Conservation (phyloP, 2,797 vertebrate genomes). For the Chrosomus eos region DNA sequence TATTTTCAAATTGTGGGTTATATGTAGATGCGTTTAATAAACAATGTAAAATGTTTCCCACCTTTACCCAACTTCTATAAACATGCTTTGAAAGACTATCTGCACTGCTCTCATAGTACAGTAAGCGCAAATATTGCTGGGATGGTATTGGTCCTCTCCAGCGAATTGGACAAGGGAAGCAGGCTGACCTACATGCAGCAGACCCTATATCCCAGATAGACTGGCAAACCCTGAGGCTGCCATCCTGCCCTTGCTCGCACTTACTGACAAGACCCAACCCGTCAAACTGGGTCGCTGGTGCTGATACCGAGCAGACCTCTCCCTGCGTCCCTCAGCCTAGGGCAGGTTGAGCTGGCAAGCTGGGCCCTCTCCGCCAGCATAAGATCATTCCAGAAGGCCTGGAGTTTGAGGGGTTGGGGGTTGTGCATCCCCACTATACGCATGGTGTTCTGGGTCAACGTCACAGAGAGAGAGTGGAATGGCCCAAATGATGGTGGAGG, state of each 20-base stretch:
- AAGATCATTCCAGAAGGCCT: conserved; percentile 41
- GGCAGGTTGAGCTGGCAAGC: conserved; percentile 38
- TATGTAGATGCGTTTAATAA: conserved; percentile 1
- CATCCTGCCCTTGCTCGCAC: conserved; percentile 52
- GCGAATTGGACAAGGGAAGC: conserved; percentile 53
- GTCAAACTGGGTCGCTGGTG: conserved; percentile 71
- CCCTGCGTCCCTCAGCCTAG: conserved; percentile 47
- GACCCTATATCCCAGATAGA: conserved; percentile 72
- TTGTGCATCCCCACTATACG: conserved; percentile 15
- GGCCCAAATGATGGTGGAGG: conserved; percentile 36
- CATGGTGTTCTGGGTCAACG: conserved; percentile 37
- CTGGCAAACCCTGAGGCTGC: conserved; percentile 67
- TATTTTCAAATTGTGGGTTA: conserved; percentile 4
- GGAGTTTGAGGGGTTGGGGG: conserved; percentile 32
- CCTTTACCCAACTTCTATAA: neutral
- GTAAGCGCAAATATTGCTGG: neutral
- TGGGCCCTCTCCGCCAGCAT: conserved; percentile 12
- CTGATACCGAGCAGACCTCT: conserved; percentile 48
- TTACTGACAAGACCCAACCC: conserved; percentile 60
- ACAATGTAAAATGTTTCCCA: neutral
- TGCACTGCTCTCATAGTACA: neutral
- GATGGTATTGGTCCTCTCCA: conserved; percentile 37
- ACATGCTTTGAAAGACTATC: conserved; percentile 7
- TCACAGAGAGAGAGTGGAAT: conserved; percentile 22
- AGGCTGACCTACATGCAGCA: conserved; percentile 80